Conservation (phyloP, 2,888 invertebrate genomes). For the Conchocele bisecta region DNA sequence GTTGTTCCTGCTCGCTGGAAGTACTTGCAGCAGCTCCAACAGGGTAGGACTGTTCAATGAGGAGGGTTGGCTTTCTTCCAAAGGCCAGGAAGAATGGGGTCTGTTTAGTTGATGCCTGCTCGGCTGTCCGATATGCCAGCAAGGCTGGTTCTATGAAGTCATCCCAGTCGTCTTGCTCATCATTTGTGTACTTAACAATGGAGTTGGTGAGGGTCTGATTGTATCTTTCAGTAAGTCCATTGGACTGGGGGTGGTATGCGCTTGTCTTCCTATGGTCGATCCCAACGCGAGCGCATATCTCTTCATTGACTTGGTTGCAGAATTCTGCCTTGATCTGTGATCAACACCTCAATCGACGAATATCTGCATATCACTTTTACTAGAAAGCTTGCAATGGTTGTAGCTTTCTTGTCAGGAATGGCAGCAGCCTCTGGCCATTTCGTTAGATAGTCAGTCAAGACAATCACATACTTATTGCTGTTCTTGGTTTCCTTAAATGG, state of each 20-base stretch:
- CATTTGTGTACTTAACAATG: conserved; percentile 15
- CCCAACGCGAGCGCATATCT: conserved; percentile 2
- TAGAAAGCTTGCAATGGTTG: conserved; percentile 3
- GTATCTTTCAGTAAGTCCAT: too few species aligned
- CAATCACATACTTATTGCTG: conserved; percentile 12
- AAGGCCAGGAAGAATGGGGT: conserved; percentile 15
- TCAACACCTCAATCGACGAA: conserved; percentile 1
- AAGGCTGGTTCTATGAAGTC: conserved; percentile 13
- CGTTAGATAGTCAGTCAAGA: conserved; percentile 23
- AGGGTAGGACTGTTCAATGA: too few species aligned
- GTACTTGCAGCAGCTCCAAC: too few species aligned
- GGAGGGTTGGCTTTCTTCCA: conserved; percentile 18
- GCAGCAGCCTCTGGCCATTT: conserved; percentile 26
- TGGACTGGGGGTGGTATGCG: too few species aligned
- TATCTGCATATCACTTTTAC: conserved; percentile 5
- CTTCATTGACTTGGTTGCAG: conserved; percentile 11
- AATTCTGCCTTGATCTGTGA: conserved; percentile 21
- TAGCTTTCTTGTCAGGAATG: conserved; percentile 9
- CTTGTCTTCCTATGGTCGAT: conserved; percentile 13
- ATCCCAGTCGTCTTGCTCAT: conserved; percentile 28
- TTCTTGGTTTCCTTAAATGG: too few species aligned
- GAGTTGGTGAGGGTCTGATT: conserved; percentile 18
- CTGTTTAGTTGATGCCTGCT: conserved; percentile 22
- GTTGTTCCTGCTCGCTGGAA: too few species aligned
- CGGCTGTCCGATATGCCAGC: conserved; percentile 15